Evolutionary conservation across 2,113 vertebrate genomes (phyloP).

Genomic region (Phyllopteryx taeniolatus): DNA sequence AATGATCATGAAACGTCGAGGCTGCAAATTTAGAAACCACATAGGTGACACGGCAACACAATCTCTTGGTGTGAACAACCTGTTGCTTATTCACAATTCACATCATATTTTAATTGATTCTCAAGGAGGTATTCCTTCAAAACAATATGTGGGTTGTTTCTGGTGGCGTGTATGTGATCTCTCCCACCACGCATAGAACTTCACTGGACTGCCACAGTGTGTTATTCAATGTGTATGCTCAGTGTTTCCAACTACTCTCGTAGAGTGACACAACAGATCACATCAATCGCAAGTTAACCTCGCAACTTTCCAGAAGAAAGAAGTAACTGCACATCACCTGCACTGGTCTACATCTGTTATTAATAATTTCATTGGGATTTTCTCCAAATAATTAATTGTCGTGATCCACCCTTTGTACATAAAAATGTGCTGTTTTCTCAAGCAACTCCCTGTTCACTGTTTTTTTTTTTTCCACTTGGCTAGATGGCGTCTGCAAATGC

Average conservation of each 20-base stretch:
- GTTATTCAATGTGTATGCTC: not conserved
- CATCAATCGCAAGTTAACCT: not conserved
- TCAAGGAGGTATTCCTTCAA: no score
- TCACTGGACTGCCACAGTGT: not conserved
- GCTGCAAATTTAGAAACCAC: not conserved
- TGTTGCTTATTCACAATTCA: no score
- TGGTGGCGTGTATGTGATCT: not conserved
- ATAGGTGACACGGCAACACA: not conserved
- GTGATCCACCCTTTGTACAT: not conserved
- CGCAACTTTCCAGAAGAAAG: not conserved
- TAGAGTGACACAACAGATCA: not conserved
- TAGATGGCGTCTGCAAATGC: constrained; percentile 96
- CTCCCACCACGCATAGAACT: not conserved
- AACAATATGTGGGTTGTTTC: no score
- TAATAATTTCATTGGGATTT: not conserved
- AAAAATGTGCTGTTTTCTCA: not conserved
- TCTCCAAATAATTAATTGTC: not conserved
- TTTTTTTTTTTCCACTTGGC: constrained; percentile 5
- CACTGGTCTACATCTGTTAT: not conserved
- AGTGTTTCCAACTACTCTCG: not conserved
- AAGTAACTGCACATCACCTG: not conserved
- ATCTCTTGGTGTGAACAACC: not conserved
- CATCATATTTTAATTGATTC: no score
- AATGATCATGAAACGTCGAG: not conserved
- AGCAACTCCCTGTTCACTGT: not conserved